Percentiles rank a stretch among this genome's conserved stretches.
These are phyloP conservation scores for Tetranychus piercei DNA, from an alignment of 2,888 invertebrate genomes.

Conservation along the genomic window DNA sequence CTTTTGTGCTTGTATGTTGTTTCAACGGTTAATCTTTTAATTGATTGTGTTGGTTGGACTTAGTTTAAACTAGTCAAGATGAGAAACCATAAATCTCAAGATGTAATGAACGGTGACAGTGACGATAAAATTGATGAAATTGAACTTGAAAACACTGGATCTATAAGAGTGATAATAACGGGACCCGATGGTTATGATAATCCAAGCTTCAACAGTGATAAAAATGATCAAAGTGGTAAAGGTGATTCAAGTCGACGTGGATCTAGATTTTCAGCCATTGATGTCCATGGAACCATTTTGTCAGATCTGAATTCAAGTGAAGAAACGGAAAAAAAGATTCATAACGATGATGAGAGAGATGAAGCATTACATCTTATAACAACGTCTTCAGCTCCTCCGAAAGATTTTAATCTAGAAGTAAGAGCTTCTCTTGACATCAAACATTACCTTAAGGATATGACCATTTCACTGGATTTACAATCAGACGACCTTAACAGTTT, in stretches of 20 bases:
- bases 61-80: neutral
- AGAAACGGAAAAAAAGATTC: neutral
- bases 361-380: neutral
- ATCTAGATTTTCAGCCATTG: neutral
- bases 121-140: neutral
- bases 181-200: neutral
- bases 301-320: neutral
- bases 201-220: neutral
- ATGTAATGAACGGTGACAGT: neutral
- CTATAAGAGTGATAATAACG: neutral
- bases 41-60: neutral
- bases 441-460: conserved; percentile 7
- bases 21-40: neutral
- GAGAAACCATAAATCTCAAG: neutral
- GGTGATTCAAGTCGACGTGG: neutral
- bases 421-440: conserved; percentile 7
- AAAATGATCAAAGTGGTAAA: neutral
- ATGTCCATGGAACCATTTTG: neutral
- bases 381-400: neutral
- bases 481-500: neutral
- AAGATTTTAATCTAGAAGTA: neutral
- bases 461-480: neutral
- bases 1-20: too few relatives aligned
- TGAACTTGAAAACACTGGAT: neutral
- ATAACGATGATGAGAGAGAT: neutral